phyloP scores from a whole-genome alignment of 2,888 invertebrate species.

The Agrochola lychnidis region DNA sequence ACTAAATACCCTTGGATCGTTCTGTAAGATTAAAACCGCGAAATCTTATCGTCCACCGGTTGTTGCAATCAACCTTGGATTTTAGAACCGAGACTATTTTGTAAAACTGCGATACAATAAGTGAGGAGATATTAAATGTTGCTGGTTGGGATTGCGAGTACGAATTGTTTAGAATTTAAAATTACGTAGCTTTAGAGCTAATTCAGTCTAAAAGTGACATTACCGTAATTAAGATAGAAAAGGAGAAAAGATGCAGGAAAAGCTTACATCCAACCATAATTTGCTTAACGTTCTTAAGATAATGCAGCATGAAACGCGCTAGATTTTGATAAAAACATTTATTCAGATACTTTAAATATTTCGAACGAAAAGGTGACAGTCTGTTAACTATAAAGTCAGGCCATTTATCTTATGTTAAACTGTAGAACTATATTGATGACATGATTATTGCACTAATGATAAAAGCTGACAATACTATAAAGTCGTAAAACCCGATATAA shows the following conservation, averaged over 20 bases:
- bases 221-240: not conserved
- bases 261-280: not conserved
- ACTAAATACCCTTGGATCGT: constrained; percentile 76
- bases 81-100: constrained; percentile 51
- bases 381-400: not conserved
- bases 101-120: constrained; percentile 41
- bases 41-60: constrained; percentile 69
- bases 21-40: constrained; percentile 74
- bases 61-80: constrained; percentile 75
- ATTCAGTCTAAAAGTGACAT: not conserved
- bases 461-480: no score
- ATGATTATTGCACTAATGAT: constrained; percentile 2
- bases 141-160: not conserved
- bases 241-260: not conserved
- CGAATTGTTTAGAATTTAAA: constrained; percentile 11
- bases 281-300: not conserved
- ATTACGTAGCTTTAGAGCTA: not conserved
- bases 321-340: not conserved
- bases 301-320: not conserved
- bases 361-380: not conserved
- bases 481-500: no score
- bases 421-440: not conserved
- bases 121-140: constrained; percentile 31
- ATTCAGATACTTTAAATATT: not conserved
- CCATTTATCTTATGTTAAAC: not conserved